Conservation (phyloP, 35 echinoderm and acorn worm species). For the Chiridota heheva region DNA sequence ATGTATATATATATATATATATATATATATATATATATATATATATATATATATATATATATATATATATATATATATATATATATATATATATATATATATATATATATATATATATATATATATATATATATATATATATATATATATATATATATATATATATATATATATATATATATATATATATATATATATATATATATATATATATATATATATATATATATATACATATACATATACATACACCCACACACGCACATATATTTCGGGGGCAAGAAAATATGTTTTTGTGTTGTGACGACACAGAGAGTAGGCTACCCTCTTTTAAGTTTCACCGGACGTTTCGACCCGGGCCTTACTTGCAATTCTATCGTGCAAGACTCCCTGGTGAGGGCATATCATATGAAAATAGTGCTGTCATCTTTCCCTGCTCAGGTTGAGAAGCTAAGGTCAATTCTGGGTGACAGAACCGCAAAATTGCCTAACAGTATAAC, state of each 20-base stretch:
- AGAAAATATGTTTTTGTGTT: too few relatives aligned
- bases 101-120: conserved; percentile 1
- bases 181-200: neutral
- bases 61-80: conserved; percentile 5
- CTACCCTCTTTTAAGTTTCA: too few relatives aligned
- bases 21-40: conserved; percentile 5
- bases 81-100: conserved; percentile 5
- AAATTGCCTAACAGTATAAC: too few relatives aligned
- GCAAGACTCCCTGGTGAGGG: too few relatives aligned
- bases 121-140: neutral
- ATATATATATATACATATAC: neutral
- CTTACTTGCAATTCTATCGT: too few relatives aligned
- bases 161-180: neutral
- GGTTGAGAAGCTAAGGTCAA: too few relatives aligned
- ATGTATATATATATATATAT: conserved; percentile 1
- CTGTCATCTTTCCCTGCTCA: too few relatives aligned
- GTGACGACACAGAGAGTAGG: too few relatives aligned
- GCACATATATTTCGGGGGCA: neutral
- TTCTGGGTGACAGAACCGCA: too few relatives aligned
- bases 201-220: neutral
- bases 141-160: neutral
- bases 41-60: conserved; percentile 5
- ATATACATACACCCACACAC: neutral
- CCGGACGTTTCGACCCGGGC: too few relatives aligned
- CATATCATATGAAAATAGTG: too few relatives aligned